Percentiles rank a stretch among this genome's conserved stretches.
Evolutionary conservation across 2,113 vertebrate genomes (phyloP).

Genomic region (Gallinago media): DNA sequence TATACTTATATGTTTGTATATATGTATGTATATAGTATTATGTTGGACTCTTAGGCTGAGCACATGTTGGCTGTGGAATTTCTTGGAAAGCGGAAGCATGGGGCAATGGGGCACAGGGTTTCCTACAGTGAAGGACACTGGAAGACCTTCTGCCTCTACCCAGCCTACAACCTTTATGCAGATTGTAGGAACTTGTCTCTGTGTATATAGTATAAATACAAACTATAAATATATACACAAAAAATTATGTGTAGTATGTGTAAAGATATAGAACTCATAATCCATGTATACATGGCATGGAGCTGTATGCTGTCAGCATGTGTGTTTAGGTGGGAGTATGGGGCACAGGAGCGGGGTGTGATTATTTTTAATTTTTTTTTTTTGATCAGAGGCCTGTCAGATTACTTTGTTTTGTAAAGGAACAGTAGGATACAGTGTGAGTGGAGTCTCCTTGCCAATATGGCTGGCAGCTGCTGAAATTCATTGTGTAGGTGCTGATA

Average conservation of each 20-base stretch:
- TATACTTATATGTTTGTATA: not conserved
- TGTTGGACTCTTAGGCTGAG: not conserved
- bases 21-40: not conserved
- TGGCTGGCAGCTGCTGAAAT: not conserved
- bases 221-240: not conserved
- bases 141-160: not conserved
- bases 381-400: not conserved
- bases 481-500: not conserved
- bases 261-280: not conserved
- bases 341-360: not conserved
- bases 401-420: not conserved
- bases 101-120: not conserved
- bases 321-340: not conserved
- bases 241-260: not conserved
- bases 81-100: not conserved
- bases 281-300: not conserved
- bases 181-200: not conserved
- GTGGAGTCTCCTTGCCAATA: not conserved
- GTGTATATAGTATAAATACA: not conserved
- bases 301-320: not conserved
- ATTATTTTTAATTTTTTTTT: not conserved
- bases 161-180: not conserved
- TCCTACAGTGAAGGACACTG: not conserved
- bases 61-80: rapidly evolving
- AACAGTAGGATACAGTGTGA: not conserved